Base-by-base conservation (phyloP, 2,113 vertebrate species). In the Cnemophilus loriae region DNA sequence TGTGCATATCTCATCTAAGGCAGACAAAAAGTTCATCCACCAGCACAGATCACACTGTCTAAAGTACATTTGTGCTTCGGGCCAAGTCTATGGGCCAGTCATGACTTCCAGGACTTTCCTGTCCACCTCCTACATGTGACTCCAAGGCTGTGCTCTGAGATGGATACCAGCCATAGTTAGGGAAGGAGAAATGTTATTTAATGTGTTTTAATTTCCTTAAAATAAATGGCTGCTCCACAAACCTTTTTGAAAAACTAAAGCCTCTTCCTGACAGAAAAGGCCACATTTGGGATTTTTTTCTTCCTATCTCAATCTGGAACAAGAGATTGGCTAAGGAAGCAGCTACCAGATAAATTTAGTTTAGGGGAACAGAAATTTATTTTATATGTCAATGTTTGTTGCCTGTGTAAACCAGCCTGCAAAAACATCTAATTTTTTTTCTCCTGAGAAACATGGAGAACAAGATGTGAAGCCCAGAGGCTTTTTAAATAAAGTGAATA, bases 331-430 rank as follows among this genome's bases (percentile, higher is more conserved):
- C 60, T 89, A 93, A 64, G 85, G 84, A 95, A 93, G 74, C 19
- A 75, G 69, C 22, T 89, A 84, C 28, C 53, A 85, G 39, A 83
- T 23, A 94, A 70, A 82, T 70, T 57, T 64, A 50, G 46, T 81
- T 84, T 28, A 74, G n/a, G 19, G 41, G 46, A 93, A 88, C 13
- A 84, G 57, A 87, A 87, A 81, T 49, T 55, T 23, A 46, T 46
- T 67, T 74, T 67, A 44, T 79, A 11, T 46, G 24, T 64, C 3
- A 19, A 23, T 0, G 0, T 71, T 46, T 85, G 18, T 28, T 88
- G 67, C 16, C 35, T 63, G 10, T 11, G 16, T n/a, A 92, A 90
- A 60, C 15, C 15, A 68, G 12, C 10, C 68, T 59, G 16, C 33
- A 78, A 88, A 87, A 23, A 18, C 50, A 65, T 27, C 3, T 35